Evolutionary conservation across 2,888 invertebrate genomes (phyloP).

Genomic region (Metopia argyrocephala): DNA sequence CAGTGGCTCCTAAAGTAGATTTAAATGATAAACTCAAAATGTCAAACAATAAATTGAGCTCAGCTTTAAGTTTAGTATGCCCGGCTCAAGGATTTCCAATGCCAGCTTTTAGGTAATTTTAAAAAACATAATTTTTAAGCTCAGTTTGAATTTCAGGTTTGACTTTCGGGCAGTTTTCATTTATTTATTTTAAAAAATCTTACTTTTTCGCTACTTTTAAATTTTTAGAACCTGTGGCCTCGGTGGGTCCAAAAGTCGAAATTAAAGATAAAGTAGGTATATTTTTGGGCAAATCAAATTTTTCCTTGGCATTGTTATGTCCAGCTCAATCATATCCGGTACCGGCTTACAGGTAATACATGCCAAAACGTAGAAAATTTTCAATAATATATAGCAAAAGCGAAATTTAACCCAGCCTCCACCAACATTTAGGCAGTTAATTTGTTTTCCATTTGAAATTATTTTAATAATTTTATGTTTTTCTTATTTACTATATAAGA

Average conservation of each 20-base stretch:
- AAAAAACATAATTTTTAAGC: background rate
- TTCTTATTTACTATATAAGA: slow-evolving; percentile 69
- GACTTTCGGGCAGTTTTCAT: slow-evolving; percentile 48
- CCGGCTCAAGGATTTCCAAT: slow-evolving; percentile 85
- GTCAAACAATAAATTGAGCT: slow-evolving; percentile 70
- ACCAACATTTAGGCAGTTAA: slow-evolving; percentile 62
- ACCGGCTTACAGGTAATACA: slow-evolving; percentile 81
- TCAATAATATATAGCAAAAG: background rate
- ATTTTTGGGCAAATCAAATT: slow-evolving; percentile 66
- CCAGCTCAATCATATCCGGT: slow-evolving; percentile 84
- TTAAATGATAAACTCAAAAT: slow-evolving; percentile 78
- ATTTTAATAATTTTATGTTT: background rate
- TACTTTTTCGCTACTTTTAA: background rate
- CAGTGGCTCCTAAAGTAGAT: slow-evolving; percentile 81
- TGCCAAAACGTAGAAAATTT: background rate
- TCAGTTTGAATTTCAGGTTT: background rate
- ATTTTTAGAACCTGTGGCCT: slow-evolving; percentile 79
- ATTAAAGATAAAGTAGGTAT: slow-evolving; percentile 81
- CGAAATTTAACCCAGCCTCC: background rate
- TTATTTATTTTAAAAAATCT: background rate
- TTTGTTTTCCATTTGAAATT: background rate
- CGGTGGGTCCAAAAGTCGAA: slow-evolving; percentile 83
- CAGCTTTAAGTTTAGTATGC: slow-evolving; percentile 83
- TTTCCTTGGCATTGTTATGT: slow-evolving; percentile 79
- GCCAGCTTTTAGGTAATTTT: slow-evolving; percentile 70